Conservation (phyloP, 2,888 invertebrate genomes). For the Zelleria hepariella region DNA sequence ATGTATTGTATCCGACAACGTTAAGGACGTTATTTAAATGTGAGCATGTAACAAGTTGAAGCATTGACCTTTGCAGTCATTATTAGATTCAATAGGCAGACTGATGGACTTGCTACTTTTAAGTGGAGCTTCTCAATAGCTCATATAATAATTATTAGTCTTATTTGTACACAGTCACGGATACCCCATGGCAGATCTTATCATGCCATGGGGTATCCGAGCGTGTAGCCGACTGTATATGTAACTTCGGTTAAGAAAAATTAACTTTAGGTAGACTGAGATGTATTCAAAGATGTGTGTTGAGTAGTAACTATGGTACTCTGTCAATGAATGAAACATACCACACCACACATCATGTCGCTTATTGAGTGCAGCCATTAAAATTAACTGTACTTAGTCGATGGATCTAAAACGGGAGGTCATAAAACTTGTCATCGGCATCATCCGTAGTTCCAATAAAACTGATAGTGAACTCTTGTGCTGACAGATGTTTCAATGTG, state of each 20-base stretch:
- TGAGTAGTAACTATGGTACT: background rate
- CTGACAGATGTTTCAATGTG: background rate
- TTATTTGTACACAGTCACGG: too few species aligned
- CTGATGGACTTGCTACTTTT: background rate
- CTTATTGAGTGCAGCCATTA: slow-evolving; percentile 2
- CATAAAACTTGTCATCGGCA: background rate
- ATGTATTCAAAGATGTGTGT: too few species aligned
- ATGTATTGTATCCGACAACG: slow-evolving; percentile 16
- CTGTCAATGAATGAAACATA: background rate
- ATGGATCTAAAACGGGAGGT: background rate
- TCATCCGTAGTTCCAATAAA: background rate
- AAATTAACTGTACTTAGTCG: slow-evolving; percentile 1
- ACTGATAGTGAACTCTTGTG: slow-evolving; percentile 3
- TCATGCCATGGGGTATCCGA: too few species aligned
- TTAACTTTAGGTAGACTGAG: too few species aligned
- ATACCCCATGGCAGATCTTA: too few species aligned
- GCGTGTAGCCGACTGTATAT: too few species aligned
- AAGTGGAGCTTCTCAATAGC: too few species aligned
- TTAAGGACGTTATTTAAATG: slow-evolving; percentile 23
- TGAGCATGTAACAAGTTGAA: slow-evolving; percentile 17
- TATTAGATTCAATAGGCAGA: slow-evolving; percentile 27
- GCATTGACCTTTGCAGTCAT: slow-evolving; percentile 40
- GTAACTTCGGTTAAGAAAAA: too few species aligned
- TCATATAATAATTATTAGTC: too few species aligned
- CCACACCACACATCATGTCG: background rate